phyloP scores from a whole-genome alignment of 2,888 invertebrate species.

The Ectemnius lituratus region DNA sequence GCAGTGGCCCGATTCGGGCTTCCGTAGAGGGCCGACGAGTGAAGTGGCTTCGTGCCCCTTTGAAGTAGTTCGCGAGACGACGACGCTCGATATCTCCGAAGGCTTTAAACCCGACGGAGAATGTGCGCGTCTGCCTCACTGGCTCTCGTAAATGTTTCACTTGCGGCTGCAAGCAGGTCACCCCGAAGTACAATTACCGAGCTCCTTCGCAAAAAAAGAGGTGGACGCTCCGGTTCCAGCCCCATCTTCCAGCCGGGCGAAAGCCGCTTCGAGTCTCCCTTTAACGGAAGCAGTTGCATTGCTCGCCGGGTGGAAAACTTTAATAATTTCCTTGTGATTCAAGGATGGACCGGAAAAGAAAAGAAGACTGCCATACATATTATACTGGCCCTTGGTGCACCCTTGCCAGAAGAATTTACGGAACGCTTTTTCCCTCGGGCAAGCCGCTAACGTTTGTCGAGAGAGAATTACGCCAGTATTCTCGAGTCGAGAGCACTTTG shows the following conservation, averaged over 20 bases:
- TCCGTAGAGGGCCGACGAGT: neutral
- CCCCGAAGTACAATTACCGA: slow-evolving; percentile 2
- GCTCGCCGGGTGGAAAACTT: too few species aligned
- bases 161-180: neutral
- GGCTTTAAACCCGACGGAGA: slow-evolving; percentile 3
- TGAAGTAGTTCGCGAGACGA: slow-evolving; percentile 2
- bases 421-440: neutral
- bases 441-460: neutral
- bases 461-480: too few species aligned
- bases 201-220: too few species aligned
- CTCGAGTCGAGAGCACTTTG: too few species aligned
- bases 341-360: too few species aligned
- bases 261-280: too few species aligned
- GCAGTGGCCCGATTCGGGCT: slow-evolving; percentile 4
- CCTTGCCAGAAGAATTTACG: slow-evolving; percentile 5
- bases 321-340: too few species aligned
- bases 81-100: slow-evolving; percentile 4
- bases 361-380: too few species aligned
- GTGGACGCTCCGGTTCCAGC: too few species aligned
- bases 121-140: slow-evolving; percentile 5
- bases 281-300: too few species aligned
- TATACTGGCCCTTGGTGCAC: too few species aligned
- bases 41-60: slow-evolving; percentile 2
- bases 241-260: too few species aligned
- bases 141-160: slow-evolving; percentile 3